Percentiles rank a stretch among this genome's conserved stretches.
These are phyloP conservation scores for Acromyrmex echinatior DNA, from an alignment of 1,140 invertebrate species.

Conservation along the genomic window DNA sequence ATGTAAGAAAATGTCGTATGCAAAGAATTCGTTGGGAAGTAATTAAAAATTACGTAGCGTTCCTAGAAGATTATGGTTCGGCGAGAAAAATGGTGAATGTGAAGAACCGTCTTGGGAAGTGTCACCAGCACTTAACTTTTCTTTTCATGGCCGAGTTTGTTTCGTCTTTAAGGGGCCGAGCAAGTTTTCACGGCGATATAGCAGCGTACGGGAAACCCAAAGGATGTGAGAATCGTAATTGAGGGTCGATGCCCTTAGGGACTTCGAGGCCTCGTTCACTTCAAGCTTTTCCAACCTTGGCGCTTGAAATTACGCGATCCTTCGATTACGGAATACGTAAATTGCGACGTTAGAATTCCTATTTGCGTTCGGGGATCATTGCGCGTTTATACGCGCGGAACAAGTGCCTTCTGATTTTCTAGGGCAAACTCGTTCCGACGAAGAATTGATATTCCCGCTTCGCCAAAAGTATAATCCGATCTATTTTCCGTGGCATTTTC, in stretches of 20 bases:
- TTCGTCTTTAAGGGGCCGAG: slow-evolving; percentile 52
- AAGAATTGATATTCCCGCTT: slow-evolving; percentile 1
- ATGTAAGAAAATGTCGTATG: slow-evolving; percentile 46
- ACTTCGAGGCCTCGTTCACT: slow-evolving; percentile 5
- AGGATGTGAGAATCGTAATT: slow-evolving; percentile 45
- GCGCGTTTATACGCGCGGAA: not conserved
- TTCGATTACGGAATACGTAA: slow-evolving; percentile 45
- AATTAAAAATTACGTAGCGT: slow-evolving; percentile 74
- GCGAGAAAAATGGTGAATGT: slow-evolving; percentile 54
- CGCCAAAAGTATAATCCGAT: slow-evolving; percentile 25
- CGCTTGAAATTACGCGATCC: slow-evolving; percentile 34
- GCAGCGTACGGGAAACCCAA: not conserved
- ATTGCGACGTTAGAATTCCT: slow-evolving; percentile 26
- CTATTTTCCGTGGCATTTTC: slow-evolving; percentile 27
- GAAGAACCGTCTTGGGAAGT: not conserved
- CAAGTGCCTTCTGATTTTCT: not conserved
- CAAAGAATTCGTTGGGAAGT: slow-evolving; percentile 52
- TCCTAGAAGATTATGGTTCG: slow-evolving; percentile 68
- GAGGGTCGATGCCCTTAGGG: slow-evolving; percentile 44
- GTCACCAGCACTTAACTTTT: slow-evolving; percentile 59
- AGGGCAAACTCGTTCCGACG: not conserved
- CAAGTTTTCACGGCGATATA: slow-evolving; percentile 30
- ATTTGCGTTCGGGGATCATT: slow-evolving; percentile 20
- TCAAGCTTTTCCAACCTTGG: slow-evolving; percentile 9
- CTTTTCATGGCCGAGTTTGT: slow-evolving; percentile 63